Percentiles rank a stretch among this genome's conserved stretches.
Evolutionary conservation across 2,113 vertebrate genomes (phyloP).

Genomic region (Cryptomyrus ogoouensis): DNA sequence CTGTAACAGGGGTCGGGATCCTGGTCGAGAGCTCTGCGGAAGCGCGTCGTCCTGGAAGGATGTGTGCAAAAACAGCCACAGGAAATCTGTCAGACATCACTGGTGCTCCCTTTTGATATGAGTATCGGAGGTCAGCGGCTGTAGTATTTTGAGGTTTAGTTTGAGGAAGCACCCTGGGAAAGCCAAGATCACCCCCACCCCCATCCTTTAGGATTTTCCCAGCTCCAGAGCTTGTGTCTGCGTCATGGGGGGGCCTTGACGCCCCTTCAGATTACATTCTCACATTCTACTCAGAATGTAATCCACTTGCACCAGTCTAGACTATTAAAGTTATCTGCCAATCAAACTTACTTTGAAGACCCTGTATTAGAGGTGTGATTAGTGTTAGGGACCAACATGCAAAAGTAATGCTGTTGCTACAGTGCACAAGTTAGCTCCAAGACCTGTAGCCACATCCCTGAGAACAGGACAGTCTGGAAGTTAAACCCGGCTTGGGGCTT

Average conservation of each 20-base stretch:
- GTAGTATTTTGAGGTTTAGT: background rate
- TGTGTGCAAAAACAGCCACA: background rate
- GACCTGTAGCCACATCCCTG: background rate
- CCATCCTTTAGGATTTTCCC: background rate
- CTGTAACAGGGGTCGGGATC: background rate
- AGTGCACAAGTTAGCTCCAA: background rate
- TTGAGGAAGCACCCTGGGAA: background rate
- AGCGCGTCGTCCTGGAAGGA: background rate
- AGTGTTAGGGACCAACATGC: background rate
- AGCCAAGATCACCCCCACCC: background rate
- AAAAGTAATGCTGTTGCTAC: background rate
- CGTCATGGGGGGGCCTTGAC: background rate
- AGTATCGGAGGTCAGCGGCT: background rate
- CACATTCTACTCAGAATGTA: background rate
- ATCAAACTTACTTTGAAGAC: background rate
- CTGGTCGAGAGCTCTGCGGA: background rate
- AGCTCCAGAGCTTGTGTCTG: background rate
- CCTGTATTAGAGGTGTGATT: background rate
- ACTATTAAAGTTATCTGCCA: background rate
- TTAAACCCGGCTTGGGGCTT: background rate
- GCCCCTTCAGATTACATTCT: background rate
- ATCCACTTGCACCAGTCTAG: background rate
- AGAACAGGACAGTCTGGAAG: background rate
- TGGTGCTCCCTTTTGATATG: background rate
- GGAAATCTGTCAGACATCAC: background rate